Evolutionary conservation across 2,797 vertebrate genomes (phyloP).

Genomic region (Etheostoma nigrum): DNA sequence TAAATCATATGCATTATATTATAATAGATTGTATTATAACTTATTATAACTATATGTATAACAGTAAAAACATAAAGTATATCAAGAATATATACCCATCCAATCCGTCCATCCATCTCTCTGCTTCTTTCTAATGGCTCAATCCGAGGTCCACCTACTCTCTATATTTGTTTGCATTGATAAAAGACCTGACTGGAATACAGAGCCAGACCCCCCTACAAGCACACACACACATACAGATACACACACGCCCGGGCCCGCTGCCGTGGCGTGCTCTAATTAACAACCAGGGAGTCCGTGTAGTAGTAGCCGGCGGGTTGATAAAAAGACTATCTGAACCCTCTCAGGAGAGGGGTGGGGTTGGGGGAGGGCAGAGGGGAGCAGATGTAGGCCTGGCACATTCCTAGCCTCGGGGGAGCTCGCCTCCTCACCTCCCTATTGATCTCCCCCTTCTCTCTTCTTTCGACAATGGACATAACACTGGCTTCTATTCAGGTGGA

Average conservation of each 20-base stretch:
- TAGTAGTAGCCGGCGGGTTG: slow-evolving; percentile 67
- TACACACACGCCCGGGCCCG: slow-evolving; percentile 29
- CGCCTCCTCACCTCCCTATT: slow-evolving; percentile 72
- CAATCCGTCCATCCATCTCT: slow-evolving; percentile 8
- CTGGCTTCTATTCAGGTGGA: slow-evolving; percentile 62
- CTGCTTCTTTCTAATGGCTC: slow-evolving; percentile 33
- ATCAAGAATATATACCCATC: neutral
- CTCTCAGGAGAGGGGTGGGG: slow-evolving; percentile 64
- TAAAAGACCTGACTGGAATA: slow-evolving; percentile 61
- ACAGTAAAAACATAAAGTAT: neutral
- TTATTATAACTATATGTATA: neutral
- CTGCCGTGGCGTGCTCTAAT: slow-evolving; percentile 71
- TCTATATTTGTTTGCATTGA: slow-evolving; percentile 52
- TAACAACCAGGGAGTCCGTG: slow-evolving; percentile 78
- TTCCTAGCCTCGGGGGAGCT: slow-evolving; percentile 63
- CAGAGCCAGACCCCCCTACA: slow-evolving; percentile 27
- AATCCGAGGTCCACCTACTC: slow-evolving; percentile 49
- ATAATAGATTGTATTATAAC: too few species aligned
- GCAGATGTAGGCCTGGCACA: slow-evolving; percentile 76
- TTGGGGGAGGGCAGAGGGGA: slow-evolving; percentile 57
- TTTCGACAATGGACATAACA: slow-evolving; percentile 52
- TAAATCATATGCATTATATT: too few species aligned
- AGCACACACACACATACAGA: neutral
- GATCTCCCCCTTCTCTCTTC: slow-evolving; percentile 56
- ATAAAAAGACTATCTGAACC: slow-evolving; percentile 83